A percentile compares a stretch with the other conserved stretches of the same genome.
phyloP scores from a whole-genome alignment of 2,113 vertebrate species.

The Megaceryle maxima region DNA sequence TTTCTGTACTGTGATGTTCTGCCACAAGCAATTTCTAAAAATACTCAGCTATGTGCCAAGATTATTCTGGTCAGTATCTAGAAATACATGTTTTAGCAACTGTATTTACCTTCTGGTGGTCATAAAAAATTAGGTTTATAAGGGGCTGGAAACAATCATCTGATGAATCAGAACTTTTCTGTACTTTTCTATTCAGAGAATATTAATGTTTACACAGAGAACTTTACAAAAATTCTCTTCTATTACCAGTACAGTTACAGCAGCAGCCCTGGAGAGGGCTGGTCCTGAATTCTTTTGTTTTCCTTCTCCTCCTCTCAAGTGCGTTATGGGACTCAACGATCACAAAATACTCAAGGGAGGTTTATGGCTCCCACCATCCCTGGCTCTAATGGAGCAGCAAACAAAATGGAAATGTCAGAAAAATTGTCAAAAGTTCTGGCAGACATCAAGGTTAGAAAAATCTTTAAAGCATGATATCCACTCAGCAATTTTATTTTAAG shows the following conservation, averaged over 20 bases:
- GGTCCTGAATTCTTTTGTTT: not conserved
- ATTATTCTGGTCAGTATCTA: not conserved
- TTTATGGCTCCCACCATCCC: not conserved
- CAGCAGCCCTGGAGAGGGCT: not conserved
- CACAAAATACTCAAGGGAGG: not conserved
- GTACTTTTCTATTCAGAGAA: not conserved
- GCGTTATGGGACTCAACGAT: not conserved
- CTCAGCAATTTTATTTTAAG: not conserved
- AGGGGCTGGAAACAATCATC: not conserved
- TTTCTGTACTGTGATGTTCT: not conserved
- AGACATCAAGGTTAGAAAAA: not conserved
- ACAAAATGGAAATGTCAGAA: not conserved
- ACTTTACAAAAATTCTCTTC: not conserved
- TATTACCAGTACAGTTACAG: not conserved
- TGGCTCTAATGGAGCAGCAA: not conserved
- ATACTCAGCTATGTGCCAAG: not conserved
- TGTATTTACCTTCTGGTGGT: not conserved
- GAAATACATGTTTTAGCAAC: not conserved
- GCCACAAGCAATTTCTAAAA: conserved; percentile 17
- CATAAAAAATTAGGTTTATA: not conserved
- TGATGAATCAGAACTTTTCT: not conserved
- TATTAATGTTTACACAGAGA: not conserved
- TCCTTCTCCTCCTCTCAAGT: fast-evolving
- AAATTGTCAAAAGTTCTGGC: not conserved
- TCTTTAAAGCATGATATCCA: not conserved